Conservation (phyloP, 1,140 invertebrate species). For the Camponotus floridanus region DNA sequence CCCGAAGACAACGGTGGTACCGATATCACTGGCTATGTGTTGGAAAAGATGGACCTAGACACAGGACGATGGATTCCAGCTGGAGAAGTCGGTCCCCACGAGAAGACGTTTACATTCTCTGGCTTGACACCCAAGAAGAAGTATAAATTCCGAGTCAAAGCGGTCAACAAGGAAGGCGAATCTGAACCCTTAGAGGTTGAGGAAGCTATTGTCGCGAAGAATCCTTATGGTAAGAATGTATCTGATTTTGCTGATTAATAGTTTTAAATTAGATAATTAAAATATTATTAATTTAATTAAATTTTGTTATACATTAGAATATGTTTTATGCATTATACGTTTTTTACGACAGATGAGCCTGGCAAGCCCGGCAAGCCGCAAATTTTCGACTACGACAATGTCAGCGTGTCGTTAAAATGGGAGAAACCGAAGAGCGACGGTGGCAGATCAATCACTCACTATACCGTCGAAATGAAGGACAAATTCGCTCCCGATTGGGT, state of each 20-base stretch:
- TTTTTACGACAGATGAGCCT: constrained; percentile 90
- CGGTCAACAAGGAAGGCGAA: constrained; percentile 99
- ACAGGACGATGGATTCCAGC: constrained; percentile 97
- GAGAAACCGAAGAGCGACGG: constrained; percentile 95
- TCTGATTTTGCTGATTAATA: neutral
- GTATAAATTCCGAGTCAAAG: constrained; percentile 99
- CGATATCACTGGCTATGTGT: constrained; percentile 97
- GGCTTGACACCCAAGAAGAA: constrained; percentile 98
- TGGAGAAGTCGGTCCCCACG: constrained; percentile 94
- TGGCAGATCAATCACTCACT: constrained; percentile 97
- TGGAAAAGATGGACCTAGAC: constrained; percentile 98
- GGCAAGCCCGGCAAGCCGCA: constrained; percentile 95
- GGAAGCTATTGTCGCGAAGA: constrained; percentile 96
- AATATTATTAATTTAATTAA: neutral
- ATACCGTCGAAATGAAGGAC: constrained; percentile 98
- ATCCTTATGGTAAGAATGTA: constrained; percentile 94
- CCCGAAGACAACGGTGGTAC: constrained; percentile 97
- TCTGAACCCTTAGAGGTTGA: constrained; percentile 97
- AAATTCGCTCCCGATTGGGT: constrained; percentile 96
- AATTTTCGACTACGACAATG: constrained; percentile 97
- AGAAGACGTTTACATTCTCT: constrained; percentile 94
- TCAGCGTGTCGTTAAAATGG: constrained; percentile 96
- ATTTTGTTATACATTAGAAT: neutral
- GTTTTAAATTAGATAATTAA: neutral
- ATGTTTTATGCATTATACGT: constrained; percentile 10